These are phyloP conservation scores for Andrena trimmerana DNA, from an alignment of 2,888 invertebrate species.

Conservation along the genomic window DNA sequence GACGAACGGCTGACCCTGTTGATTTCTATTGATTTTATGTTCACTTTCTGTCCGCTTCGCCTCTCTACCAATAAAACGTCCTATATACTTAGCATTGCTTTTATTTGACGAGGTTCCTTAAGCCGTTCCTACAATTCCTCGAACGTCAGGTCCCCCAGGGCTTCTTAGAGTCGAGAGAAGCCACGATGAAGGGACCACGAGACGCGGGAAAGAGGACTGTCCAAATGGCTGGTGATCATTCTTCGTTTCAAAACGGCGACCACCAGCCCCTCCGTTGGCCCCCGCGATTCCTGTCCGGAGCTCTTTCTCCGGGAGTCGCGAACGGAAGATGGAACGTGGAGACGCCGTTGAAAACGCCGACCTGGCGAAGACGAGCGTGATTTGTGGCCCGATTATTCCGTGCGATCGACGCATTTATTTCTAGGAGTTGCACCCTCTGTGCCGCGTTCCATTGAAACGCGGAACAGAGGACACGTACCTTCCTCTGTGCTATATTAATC, in stretches of 20 bases:
- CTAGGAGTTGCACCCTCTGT: constrained; percentile 22
- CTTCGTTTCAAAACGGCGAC: constrained; percentile 62
- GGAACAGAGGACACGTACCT: not conserved
- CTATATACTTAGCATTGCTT: too few species aligned
- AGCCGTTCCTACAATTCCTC: too few species aligned
- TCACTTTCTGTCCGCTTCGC: too few species aligned
- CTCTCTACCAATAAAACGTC: too few species aligned
- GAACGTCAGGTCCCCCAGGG: too few species aligned
- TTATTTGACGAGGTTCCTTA: too few species aligned
- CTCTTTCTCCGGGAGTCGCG: constrained; percentile 17
- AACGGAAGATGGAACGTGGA: constrained; percentile 43
- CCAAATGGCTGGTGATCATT: constrained; percentile 55
- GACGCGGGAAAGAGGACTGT: constrained; percentile 14
- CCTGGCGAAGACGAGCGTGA: constrained; percentile 54
- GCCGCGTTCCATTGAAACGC: not conserved
- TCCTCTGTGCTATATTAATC: constrained; percentile 2
- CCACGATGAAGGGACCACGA: too few species aligned
- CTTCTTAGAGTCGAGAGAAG: too few species aligned
- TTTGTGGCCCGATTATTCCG: constrained; percentile 66
- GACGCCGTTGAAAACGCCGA: constrained; percentile 58
- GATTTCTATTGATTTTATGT: too few species aligned
- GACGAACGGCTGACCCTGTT: not conserved
- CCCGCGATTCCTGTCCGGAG: too few species aligned
- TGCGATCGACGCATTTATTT: constrained; percentile 65
- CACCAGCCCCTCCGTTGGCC: too few species aligned